phyloP scores from a whole-genome alignment of 1,140 invertebrate species.

The Hormaphis cornu region DNA sequence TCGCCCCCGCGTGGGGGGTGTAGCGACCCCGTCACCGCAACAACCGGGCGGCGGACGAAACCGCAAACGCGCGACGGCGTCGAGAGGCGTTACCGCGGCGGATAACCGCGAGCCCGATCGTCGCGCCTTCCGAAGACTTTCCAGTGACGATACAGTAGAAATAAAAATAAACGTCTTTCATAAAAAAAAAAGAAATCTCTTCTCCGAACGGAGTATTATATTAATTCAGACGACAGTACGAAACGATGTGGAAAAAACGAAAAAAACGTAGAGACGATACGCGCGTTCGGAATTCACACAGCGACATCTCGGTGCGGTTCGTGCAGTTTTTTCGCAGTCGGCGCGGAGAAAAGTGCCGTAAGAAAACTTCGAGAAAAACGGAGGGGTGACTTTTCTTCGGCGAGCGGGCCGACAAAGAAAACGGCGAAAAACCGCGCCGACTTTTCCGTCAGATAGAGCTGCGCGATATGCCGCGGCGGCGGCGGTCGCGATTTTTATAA shows the following conservation, averaged over 20 bases:
- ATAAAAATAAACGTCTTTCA: too few species aligned
- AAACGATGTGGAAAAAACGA: too few species aligned
- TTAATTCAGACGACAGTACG: too few species aligned
- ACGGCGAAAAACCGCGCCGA: not conserved
- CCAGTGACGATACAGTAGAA: too few species aligned
- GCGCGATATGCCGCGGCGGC: not conserved
- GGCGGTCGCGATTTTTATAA: not conserved
- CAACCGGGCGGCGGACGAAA: not conserved
- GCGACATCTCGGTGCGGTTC: conserved; percentile 15
- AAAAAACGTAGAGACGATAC: too few species aligned
- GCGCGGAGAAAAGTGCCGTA: not conserved
- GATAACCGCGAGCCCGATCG: not conserved
- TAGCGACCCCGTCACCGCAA: conserved; percentile 10
- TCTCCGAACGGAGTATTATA: too few species aligned
- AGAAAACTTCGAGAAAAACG: conserved; percentile 27
- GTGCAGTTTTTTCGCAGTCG: not conserved
- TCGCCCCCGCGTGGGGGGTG: not conserved
- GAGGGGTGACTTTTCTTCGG: not conserved
- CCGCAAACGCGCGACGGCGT: conserved; percentile 27
- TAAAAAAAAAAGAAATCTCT: too few species aligned
- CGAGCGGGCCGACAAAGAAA: not conserved
- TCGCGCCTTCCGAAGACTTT: not conserved
- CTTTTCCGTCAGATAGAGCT: conserved; percentile 29
- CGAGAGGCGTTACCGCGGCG: not conserved
- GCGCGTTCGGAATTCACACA: not conserved